Conservation (phyloP, 2,113 vertebrate genomes). For the Cyprichromis sp. region DNA sequence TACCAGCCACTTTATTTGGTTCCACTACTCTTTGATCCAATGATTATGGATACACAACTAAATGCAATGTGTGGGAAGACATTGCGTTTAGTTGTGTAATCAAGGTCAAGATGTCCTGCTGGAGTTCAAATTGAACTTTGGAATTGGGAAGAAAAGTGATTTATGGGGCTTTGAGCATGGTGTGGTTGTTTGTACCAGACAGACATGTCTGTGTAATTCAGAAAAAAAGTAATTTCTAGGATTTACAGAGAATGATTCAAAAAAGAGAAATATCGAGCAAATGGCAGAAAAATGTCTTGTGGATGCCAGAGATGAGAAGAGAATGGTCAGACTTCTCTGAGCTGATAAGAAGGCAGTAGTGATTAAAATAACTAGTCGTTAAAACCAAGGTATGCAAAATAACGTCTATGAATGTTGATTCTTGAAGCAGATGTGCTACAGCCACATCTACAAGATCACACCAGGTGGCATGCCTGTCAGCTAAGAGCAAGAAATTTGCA, state of each 20-base stretch:
- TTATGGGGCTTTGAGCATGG: neutral
- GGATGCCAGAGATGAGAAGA: neutral
- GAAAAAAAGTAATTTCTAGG: neutral
- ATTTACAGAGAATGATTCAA: neutral
- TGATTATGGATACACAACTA: neutral
- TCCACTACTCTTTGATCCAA: neutral
- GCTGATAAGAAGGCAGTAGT: neutral
- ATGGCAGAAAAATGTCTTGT: neutral
- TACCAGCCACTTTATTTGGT: neutral
- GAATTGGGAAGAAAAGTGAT: neutral
- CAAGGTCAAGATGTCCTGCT: neutral
- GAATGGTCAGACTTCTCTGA: neutral
- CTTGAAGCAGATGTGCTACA: neutral
- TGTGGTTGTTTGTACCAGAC: neutral
- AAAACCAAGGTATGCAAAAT: neutral
- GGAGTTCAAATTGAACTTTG: neutral
- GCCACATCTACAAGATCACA: neutral
- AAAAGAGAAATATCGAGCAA: neutral
- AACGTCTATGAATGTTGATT: neutral
- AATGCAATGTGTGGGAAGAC: neutral
- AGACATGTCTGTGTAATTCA: neutral
- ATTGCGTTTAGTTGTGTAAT: neutral
- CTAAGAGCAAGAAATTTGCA: neutral
- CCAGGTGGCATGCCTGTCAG: neutral
- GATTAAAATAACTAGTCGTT: neutral